Percentiles rank a stretch among this genome's conserved stretches.
Evolutionary conservation across 2,888 invertebrate species (phyloP).

Genomic region (Fragum whitleyi): DNA sequence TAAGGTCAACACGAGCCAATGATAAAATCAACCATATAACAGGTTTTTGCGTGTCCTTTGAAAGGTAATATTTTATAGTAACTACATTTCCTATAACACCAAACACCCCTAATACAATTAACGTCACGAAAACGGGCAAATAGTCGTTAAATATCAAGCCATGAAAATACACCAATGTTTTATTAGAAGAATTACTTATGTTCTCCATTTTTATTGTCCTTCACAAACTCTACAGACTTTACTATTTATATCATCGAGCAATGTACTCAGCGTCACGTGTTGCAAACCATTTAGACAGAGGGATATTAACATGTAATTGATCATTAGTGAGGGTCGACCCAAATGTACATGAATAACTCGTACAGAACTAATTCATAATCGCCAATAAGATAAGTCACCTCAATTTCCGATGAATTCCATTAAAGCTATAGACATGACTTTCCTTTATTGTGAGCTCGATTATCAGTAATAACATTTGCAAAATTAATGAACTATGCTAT

Average conservation of each 20-base stretch:
- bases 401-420: background rate
- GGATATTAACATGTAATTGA: background rate
- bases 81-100: conserved; percentile 6
- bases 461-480: background rate
- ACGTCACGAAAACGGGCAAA: background rate
- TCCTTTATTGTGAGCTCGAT: background rate
- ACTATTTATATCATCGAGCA: background rate
- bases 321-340: background rate
- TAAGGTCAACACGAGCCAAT: background rate
- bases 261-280: background rate
- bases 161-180: background rate
- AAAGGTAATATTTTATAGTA: conserved; percentile 3
- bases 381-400: background rate
- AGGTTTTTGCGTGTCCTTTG: background rate
- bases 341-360: background rate
- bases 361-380: too few relatives aligned
- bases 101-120: background rate
- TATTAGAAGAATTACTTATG: background rate
- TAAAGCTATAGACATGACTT: background rate
- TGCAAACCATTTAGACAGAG: background rate
- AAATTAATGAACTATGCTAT: background rate
- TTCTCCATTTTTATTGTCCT: background rate
- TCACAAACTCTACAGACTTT: background rate
- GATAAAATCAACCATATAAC: background rate
- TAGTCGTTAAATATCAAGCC: background rate